Evolutionary conservation across 2,113 vertebrate genomes (phyloP), one percentile per base, ranked within the genome.

Genomic region (Thomomys bottae): DNA sequence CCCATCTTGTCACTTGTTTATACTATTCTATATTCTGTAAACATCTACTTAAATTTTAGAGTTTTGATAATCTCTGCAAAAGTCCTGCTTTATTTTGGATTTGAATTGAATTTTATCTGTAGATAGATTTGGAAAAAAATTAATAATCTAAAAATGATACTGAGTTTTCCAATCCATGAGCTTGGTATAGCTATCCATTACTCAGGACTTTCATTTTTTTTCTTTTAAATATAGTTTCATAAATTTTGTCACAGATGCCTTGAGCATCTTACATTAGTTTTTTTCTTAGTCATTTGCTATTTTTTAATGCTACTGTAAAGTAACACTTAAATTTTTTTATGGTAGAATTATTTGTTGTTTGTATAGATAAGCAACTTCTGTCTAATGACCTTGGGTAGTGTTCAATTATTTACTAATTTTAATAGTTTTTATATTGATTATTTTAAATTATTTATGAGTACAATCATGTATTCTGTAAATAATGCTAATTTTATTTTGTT

Each of bases 341-440:
- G 45, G 71, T 81, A 7, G 82, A 54, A 94, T 68, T 75, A 17
- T n/a, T 84, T 84, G 12, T 78, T 77, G 45, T 70, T 92, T 76
- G 21, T 34, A 78, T 72, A 82, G 75, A 38, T 12, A 82, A 68
- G 24, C 66, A 42, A 73, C 88, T 90, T 87, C 42, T 72, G 21
- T 23, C 61, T 66, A 57, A 17, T 90, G 79, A 72, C 34, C 63
- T 76, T 68, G 24, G 49, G 2, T 42, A 54, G n/a, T 76, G 26
- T 64, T 71, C 77, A 91, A 78, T 83, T 87, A 89, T 83, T 84
- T 89, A 92, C 87, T 82, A 81, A 77, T 85, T 91, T 88, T 82
- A 93, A 92, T 88, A 67, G n/a, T 78, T 86, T 70, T 90, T 54
- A 15, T 36, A 88, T 77, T 8, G 61, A 87, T 79, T 90, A 5